Percentiles rank a stretch among this genome's conserved stretches.
Conservation (phyloP, 2,113 vertebrate genomes). For the Lophura nycthemera region DNA sequence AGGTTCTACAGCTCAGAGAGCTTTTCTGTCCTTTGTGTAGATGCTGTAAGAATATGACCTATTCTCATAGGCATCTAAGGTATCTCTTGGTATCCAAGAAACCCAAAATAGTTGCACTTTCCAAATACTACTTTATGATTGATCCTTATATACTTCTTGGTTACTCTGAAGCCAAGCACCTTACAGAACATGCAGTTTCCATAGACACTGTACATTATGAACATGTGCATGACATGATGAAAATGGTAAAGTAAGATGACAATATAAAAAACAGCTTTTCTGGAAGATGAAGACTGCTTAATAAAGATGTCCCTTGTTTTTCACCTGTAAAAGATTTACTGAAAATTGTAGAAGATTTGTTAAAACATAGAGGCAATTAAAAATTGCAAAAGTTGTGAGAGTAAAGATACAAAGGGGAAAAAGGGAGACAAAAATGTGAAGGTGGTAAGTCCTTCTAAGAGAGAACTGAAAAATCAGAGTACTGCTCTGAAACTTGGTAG, state of each 20-base stretch:
- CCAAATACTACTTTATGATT: background rate
- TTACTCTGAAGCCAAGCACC: background rate
- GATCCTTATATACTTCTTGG: background rate
- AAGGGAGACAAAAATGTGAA: background rate
- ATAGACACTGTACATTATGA: fast-evolving
- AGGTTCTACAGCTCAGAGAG: background rate
- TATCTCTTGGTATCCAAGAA: background rate
- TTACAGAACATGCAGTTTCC: background rate
- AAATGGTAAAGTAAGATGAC: background rate
- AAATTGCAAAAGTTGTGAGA: background rate
- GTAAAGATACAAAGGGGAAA: background rate
- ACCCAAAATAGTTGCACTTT: background rate
- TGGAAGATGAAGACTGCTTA: background rate
- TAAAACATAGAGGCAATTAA: background rate
- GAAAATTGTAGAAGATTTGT: background rate
- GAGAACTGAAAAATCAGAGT: background rate
- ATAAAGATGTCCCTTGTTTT: background rate
- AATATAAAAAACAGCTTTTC: background rate
- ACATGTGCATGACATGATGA: background rate
- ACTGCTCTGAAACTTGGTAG: background rate
- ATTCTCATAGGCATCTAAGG: background rate
- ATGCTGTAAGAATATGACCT: background rate
- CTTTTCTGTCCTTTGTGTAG: background rate
- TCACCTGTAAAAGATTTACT: background rate
- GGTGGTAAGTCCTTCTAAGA: fast-evolving